Evolutionary conservation across 2,888 invertebrate genomes (phyloP).

Genomic region (Poecilobothrus nobilitatus): DNA sequence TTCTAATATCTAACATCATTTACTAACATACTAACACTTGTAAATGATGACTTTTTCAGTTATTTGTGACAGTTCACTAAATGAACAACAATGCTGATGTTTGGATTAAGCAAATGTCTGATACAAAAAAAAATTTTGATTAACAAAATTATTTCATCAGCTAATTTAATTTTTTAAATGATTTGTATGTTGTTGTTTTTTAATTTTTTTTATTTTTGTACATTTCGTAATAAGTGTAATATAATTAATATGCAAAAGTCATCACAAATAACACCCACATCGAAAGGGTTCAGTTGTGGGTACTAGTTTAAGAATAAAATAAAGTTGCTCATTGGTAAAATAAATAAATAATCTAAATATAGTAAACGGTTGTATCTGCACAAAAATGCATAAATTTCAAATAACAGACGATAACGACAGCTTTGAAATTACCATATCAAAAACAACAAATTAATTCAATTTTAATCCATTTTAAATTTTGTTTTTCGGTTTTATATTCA

Average conservation of each 20-base stretch:
- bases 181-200: no score
- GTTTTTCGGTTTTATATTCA: not conserved
- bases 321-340: not conserved
- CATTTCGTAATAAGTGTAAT: no score
- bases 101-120: no score
- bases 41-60: no score
- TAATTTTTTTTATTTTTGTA: no score
- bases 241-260: not conserved
- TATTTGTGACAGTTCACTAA: no score
- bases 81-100: no score
- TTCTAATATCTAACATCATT: no score
- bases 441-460: slow-evolving; percentile 2
- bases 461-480: not conserved
- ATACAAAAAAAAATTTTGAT: no score
- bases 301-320: not conserved
- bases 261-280: not conserved
- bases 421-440: not conserved
- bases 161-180: no score
- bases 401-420: not conserved
- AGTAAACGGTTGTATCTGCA: not conserved
- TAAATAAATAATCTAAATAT: not conserved
- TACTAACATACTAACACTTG: no score
- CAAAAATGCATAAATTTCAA: not conserved
- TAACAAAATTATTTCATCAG: no score
- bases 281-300: not conserved